These are phyloP conservation scores for Rafetus swinhoei DNA, from an alignment of 2,113 vertebrate genomes.

Conservation along the genomic window DNA sequence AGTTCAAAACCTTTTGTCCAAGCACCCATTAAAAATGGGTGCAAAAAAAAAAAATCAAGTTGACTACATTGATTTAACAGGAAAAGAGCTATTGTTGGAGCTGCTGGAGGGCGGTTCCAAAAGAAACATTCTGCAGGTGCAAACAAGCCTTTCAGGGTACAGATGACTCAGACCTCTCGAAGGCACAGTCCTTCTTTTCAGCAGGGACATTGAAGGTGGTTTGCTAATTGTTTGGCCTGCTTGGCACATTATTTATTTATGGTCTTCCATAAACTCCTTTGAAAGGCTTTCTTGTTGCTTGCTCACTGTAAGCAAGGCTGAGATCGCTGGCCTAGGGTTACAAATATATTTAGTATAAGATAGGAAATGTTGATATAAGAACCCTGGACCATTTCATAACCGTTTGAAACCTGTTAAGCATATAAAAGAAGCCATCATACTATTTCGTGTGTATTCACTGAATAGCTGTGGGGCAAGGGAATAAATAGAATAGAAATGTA, in stretches of 20 bases:
- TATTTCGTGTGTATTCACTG: neutral
- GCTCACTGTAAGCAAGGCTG: conserved; percentile 25
- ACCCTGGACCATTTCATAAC: neutral
- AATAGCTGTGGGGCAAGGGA: neutral
- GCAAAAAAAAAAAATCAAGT: conserved; percentile 16
- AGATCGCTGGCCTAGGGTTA: neutral
- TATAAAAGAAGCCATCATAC: neutral
- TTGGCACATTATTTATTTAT: neutral
- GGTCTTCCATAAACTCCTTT: conserved; percentile 17
- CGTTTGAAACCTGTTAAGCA: neutral
- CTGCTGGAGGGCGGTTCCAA: neutral
- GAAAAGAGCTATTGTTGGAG: neutral
- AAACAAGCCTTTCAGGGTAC: neutral
- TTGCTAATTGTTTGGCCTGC: neutral
- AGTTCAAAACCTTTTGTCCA: neutral
- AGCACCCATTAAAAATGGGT: neutral
- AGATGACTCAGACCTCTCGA: conserved; percentile 1
- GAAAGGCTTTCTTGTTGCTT: conserved; percentile 17
- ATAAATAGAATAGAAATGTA: neutral
- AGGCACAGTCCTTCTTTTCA: neutral
- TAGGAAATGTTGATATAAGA: neutral
- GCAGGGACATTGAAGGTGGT: neutral
- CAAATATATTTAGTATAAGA: neutral
- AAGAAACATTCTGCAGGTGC: neutral
- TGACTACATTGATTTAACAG: neutral